These are phyloP conservation scores for Scaptomyza flava DNA, from an alignment of 2,888 invertebrate genomes.

Conservation along the genomic window DNA sequence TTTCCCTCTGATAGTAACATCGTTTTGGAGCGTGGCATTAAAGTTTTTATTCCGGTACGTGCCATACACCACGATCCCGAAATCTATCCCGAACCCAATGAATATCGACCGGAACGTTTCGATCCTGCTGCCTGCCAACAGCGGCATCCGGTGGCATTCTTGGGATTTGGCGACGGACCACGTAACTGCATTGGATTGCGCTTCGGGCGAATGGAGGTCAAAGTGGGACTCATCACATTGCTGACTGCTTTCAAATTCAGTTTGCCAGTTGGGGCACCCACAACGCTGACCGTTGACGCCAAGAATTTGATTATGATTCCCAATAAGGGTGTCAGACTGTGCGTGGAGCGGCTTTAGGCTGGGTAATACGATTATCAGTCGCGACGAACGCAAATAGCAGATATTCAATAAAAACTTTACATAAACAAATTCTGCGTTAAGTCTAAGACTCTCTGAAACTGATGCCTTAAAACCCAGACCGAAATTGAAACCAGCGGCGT, in stretches of 20 bases:
- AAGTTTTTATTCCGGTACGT: constrained; percentile 79
- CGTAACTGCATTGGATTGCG: constrained; percentile 80
- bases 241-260: constrained; percentile 43
- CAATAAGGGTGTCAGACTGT: constrained; percentile 51
- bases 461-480: background rate
- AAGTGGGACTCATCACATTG: constrained; percentile 73
- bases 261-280: constrained; percentile 30
- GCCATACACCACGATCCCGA: constrained; percentile 84
- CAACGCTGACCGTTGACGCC: constrained; percentile 43
- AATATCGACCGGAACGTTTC: constrained; percentile 85
- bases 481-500: constrained; percentile 4
- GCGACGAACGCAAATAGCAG: constrained; percentile 54
- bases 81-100: constrained; percentile 83
- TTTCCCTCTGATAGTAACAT: constrained; percentile 31
- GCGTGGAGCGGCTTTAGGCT: constrained; percentile 39
- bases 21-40: constrained; percentile 78
- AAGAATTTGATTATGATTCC: constrained; percentile 46
- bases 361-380: constrained; percentile 28
- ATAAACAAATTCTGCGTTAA: constrained; percentile 33
- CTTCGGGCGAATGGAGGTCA: constrained; percentile 79
- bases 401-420: constrained; percentile 10
- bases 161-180: constrained; percentile 83
- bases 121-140: constrained; percentile 66
- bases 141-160: constrained; percentile 78
- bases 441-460: constrained; percentile 1